These are phyloP conservation scores for Leiothrix lutea DNA, from an alignment of 2,113 vertebrate species.

Conservation along the genomic window DNA sequence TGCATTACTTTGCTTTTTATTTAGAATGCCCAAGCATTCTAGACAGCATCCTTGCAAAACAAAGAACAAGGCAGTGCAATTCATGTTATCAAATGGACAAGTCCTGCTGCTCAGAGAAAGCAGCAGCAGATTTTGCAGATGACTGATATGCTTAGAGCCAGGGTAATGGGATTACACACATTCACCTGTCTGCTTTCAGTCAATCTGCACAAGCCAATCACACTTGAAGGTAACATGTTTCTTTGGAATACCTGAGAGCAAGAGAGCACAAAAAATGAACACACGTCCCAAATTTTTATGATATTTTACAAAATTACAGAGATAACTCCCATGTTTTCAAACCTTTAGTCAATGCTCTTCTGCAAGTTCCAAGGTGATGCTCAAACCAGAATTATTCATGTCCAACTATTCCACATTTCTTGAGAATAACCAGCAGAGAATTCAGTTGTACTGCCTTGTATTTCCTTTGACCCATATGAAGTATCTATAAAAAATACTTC, in stretches of 20 bases:
- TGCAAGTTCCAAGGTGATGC: neutral
- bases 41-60: neutral
- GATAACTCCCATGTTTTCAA: neutral
- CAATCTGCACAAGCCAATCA: neutral
- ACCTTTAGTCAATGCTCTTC: neutral
- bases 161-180: neutral
- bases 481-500: neutral
- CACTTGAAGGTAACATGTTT: neutral
- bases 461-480: neutral
- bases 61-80: neutral
- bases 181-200: neutral
- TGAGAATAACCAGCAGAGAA: neutral
- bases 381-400: neutral
- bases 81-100: neutral
- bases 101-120: neutral
- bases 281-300: neutral
- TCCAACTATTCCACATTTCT: neutral
- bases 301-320: neutral
- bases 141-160: neutral
- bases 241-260: neutral
- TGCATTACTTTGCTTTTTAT: no score
- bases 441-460: neutral
- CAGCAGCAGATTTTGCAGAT: neutral
- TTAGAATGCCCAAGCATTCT: neutral
- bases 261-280: neutral